Conservation (phyloP, 2,888 invertebrate genomes). For the Ochropacha duplaris region DNA sequence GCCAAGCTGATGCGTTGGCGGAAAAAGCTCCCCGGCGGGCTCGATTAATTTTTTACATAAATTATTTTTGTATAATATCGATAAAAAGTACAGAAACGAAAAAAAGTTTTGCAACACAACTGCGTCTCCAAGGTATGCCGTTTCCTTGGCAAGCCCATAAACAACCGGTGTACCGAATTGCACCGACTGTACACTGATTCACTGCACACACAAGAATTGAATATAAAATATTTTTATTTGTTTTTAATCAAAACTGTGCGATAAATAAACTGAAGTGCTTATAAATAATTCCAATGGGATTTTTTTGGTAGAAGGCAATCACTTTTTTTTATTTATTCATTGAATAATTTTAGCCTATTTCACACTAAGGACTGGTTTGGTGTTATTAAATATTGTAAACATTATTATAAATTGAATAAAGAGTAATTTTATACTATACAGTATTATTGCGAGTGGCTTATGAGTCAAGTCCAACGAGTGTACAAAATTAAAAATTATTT, state of each 20-base stretch:
- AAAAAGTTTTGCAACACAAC: constrained; percentile 1
- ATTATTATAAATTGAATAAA: no score
- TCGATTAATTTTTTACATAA: no score
- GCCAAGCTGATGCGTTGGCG: no score
- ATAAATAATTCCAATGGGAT: not conserved
- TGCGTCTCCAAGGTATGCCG: constrained; percentile 6
- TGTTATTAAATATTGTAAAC: no score
- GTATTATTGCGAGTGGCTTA: no score
- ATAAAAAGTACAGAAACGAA: not conserved
- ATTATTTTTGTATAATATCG: no score
- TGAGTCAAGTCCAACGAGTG: no score
- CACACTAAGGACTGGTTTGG: no score
- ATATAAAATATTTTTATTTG: constrained; percentile 34
- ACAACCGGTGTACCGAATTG: constrained; percentile 24
- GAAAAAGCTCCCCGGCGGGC: no score
- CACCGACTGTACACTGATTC: constrained; percentile 23
- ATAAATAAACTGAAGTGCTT: not conserved
- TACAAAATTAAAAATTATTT: no score
- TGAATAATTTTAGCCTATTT: no score
- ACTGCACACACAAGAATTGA: constrained; percentile 20
- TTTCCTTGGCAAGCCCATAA: constrained; percentile 13
- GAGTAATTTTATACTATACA: no score
- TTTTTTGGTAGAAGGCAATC: not conserved
- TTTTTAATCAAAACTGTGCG: constrained; percentile 22
- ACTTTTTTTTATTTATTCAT: not conserved